Base-by-base conservation (phyloP, 2,888 invertebrate genomes). In the Dicranocentrus wangi region DNA sequence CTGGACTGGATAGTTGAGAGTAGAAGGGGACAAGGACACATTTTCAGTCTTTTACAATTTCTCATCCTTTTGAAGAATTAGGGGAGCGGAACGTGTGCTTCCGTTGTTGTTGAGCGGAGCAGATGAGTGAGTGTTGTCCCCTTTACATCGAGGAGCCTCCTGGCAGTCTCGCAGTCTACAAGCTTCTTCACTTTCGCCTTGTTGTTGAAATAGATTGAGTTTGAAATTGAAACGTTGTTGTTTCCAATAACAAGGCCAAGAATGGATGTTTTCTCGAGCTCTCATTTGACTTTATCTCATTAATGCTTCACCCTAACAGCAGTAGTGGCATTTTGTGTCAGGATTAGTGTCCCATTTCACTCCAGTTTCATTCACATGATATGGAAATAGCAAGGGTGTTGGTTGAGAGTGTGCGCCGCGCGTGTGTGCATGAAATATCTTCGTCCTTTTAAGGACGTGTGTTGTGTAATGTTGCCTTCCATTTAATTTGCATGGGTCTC, bases 181-280 rank as follows among this genome's bases (percentile, higher is more conserved):
- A 53, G 53, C 7, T 53, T 53, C 23, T 21, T 19, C 53, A 53
- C 53, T 53, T 53, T 53, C 53, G 21, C 21, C 7, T 3, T 53
- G 5, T 21, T 53, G 19, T 21, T 53, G 8, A 21, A 53, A 21
- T n/a, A 21, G 21, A 15, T n/a, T 53, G 2, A 53, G 2, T 53
- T 53, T 53, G 23, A 53, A 53, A 53, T 47, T 47, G 47, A 47
- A 47, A 15, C 47, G n/a, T 47, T 7, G 7, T n/a, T 47, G 47
- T 47, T 47, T 47, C 10, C 10, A 47, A 23, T 5, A 21, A 21
- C 21, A 53, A 23, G 21, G 17, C 21, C 21, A 21, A 21, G 2
- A 21, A 53, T 19, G 53, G 53, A 53, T 21, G 53, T 53, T 21
- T 21, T 53, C 21, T 47, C 47, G 2, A 39, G 47, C n/a, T 47